These are phyloP conservation scores for Muscicapa striata DNA, from an alignment of 2,797 vertebrate genomes.

Conservation along the genomic window DNA sequence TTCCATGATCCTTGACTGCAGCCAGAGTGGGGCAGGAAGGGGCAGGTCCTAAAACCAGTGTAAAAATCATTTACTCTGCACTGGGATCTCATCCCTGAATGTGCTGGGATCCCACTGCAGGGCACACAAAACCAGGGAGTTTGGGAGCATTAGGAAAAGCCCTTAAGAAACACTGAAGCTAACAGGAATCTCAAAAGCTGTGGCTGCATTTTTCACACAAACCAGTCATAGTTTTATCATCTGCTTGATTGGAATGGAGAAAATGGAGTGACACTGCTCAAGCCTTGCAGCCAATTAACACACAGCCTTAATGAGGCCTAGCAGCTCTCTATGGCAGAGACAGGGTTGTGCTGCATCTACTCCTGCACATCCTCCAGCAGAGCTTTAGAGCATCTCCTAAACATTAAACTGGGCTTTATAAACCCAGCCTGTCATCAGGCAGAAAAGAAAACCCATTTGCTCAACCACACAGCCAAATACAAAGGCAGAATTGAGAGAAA, in stretches of 20 bases:
- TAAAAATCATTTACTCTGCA: not conserved
- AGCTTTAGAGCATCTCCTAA: not conserved
- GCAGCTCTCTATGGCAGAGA: not conserved
- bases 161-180: not conserved
- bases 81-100: not conserved
- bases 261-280: not conserved
- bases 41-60: not conserved
- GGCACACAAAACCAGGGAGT: not conserved
- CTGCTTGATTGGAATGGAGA: not conserved
- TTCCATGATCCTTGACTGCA: not conserved
- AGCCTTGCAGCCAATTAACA: not conserved
- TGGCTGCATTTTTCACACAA: not conserved
- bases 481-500: accelerated
- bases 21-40: not conserved
- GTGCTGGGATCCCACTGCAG: not conserved
- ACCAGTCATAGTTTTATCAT: not conserved
- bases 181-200: not conserved
- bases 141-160: not conserved
- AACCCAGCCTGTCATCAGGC: not conserved
- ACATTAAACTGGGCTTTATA: not conserved
- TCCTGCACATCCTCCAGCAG: not conserved
- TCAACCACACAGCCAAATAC: accelerated
- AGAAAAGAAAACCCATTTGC: not conserved
- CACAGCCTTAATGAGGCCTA: not conserved
- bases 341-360: not conserved